Conservation (phyloP, 2,113 vertebrate species). For the Siniperca chuatsi region DNA sequence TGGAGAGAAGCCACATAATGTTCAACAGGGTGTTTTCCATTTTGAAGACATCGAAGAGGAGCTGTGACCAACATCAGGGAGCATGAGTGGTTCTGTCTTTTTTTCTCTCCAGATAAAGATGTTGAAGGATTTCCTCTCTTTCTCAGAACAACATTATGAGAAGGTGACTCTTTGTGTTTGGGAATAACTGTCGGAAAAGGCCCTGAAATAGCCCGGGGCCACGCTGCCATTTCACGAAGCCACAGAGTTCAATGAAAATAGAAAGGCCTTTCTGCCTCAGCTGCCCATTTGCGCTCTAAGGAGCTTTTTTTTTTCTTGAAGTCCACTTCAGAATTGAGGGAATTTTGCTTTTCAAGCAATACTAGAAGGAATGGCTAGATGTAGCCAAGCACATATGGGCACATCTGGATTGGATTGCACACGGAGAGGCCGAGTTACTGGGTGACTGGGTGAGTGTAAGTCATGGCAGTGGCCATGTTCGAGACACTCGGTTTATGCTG, state of each 20-base stretch:
- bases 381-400: conserved; percentile 66
- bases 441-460: conserved; percentile 52
- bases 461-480: conserved; percentile 70
- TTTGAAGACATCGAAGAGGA: conserved; percentile 12
- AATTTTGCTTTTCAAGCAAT: conserved; percentile 51
- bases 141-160: conserved; percentile 44
- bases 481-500: conserved; percentile 53
- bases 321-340: conserved; percentile 40
- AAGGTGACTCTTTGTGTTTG: conserved; percentile 41
- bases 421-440: conserved; percentile 39
- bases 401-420: conserved; percentile 80
- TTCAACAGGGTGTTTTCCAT: conserved; percentile 29
- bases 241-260: conserved; percentile 72
- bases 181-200: conserved; percentile 44
- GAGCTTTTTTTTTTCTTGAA: conserved; percentile 23
- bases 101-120: not conserved
- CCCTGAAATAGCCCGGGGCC: conserved; percentile 73
- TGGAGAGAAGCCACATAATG: conserved; percentile 31
- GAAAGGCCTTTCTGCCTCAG: conserved; percentile 39
- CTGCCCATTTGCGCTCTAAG: conserved; percentile 36
- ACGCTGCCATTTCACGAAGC: conserved; percentile 67
- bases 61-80: conserved; percentile 5
- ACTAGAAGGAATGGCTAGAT: conserved; percentile 40
- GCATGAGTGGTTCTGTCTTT: not conserved
- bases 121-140: not conserved